Conservation (phyloP, 2,888 invertebrate species). For the Holacanthella duospinosa region DNA sequence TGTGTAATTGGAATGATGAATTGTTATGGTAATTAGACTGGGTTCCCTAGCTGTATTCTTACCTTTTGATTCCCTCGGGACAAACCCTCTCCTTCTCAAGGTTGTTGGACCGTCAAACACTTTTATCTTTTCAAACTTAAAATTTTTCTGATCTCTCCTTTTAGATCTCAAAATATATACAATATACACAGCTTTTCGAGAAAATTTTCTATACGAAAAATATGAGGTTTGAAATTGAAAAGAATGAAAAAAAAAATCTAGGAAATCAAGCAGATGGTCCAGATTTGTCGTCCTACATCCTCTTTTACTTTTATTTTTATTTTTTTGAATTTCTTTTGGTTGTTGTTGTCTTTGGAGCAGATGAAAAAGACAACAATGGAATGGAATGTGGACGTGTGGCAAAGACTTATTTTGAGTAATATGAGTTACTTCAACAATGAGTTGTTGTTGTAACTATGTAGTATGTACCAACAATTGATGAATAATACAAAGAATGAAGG, state of each 20-base stretch:
- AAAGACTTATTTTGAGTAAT: too few relatives aligned
- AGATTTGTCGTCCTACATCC: background rate
- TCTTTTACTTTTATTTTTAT: background rate
- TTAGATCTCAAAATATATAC: too few relatives aligned
- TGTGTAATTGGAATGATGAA: background rate
- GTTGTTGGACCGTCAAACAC: background rate
- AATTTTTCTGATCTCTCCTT: background rate
- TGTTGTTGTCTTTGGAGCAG: too few relatives aligned
- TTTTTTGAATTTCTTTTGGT: background rate
- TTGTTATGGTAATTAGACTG: background rate
- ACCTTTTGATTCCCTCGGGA: background rate
- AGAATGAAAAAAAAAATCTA: background rate
- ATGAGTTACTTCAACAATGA: too few relatives aligned
- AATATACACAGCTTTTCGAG: too few relatives aligned
- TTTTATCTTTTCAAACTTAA: background rate
- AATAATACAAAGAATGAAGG: too few relatives aligned
- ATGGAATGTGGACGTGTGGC: background rate
- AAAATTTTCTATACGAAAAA: too few relatives aligned
- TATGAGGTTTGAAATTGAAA: background rate
- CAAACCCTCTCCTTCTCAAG: background rate
- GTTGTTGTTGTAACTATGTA: too few relatives aligned
- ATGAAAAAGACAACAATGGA: background rate
- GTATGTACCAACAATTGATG: too few relatives aligned
- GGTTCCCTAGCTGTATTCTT: background rate
- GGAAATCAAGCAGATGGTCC: background rate